Evolutionary conservation across 2,797 vertebrate genomes (phyloP).

Genomic region (Phataginus tricuspis): DNA sequence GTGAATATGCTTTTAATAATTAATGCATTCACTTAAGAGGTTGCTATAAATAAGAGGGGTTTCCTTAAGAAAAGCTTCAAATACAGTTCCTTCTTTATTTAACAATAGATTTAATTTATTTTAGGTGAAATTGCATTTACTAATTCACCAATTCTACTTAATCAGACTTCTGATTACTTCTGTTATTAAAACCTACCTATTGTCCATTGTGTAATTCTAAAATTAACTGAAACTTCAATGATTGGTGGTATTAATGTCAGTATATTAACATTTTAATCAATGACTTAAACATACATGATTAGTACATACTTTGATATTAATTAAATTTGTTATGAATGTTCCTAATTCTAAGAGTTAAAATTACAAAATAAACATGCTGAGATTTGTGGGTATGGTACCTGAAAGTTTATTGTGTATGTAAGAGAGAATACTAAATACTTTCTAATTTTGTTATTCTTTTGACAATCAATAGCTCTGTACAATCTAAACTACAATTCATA

Average conservation of each 20-base stretch:
- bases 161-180: not conserved
- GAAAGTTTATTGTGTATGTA: not conserved
- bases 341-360: not conserved
- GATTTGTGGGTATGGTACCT: not conserved
- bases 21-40: not conserved
- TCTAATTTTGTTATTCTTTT: conserved; percentile 6
- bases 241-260: not conserved
- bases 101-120: not conserved
- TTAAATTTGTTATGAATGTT: not conserved
- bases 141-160: not conserved
- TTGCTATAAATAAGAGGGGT: not conserved
- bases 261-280: not conserved
- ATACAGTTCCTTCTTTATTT: not conserved
- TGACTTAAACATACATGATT: not conserved
- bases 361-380: conserved; percentile 1
- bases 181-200: not conserved
- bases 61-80: not conserved
- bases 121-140: not conserved
- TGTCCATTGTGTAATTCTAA: not conserved
- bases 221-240: not conserved
- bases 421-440: not conserved
- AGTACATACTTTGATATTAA: not conserved
- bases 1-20: not conserved
- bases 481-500: not conserved
- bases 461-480: not conserved